Conservation (phyloP, 2,113 vertebrate genomes). For the Corythaeola cristata region DNA sequence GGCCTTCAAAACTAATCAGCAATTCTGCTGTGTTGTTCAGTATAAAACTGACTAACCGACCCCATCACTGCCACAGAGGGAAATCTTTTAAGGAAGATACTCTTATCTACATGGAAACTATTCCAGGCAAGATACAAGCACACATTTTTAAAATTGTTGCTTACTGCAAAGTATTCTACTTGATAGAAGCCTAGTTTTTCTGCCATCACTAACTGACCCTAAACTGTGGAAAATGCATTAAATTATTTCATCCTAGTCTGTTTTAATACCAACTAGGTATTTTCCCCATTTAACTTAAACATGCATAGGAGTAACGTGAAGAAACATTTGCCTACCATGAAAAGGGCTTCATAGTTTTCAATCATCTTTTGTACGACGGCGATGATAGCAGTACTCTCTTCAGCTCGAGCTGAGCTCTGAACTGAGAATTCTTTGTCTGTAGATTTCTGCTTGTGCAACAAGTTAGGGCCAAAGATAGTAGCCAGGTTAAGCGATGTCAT, state of each 20-base stretch:
- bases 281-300: neutral
- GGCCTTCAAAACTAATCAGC: neutral
- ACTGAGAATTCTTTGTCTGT: constrained; percentile 95
- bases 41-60: neutral
- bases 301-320: neutral
- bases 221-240: too few relatives aligned
- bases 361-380: constrained; percentile 93
- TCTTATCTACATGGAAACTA: neutral
- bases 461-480: constrained; percentile 96
- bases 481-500: constrained; percentile 97
- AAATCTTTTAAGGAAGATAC: neutral
- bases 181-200: neutral
- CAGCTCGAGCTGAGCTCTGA: constrained; percentile 91
- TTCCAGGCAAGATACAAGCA: neutral
- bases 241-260: neutral
- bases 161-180: neutral
- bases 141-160: neutral
- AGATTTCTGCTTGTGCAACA: constrained; percentile 93
- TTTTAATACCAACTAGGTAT: neutral
- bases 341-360: constrained; percentile 84
- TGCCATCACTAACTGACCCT: neutral
- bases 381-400: constrained; percentile 93
- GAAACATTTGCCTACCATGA: constrained; percentile 83
- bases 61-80: neutral
- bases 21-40: neutral